Conservation (phyloP, 2,113 vertebrate genomes). For the Notarius lentiginosus region DNA sequence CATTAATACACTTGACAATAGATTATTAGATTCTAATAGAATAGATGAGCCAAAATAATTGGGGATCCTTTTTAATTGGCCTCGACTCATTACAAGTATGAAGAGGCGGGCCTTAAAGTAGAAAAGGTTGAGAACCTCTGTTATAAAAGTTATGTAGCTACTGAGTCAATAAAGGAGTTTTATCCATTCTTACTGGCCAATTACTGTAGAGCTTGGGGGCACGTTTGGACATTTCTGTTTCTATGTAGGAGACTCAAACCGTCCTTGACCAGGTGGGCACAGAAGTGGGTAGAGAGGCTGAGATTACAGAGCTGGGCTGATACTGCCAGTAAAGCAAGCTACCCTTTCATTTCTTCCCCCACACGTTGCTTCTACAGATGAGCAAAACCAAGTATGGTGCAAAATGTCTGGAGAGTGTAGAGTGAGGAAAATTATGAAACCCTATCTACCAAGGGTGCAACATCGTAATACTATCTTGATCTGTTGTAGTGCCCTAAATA, state of each 20-base stretch:
- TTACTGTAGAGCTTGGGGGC: background rate
- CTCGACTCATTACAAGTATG: too few relatives aligned
- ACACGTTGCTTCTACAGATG: constrained; percentile 18
- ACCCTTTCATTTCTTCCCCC: constrained; percentile 42
- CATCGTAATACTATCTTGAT: background rate
- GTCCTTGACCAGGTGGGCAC: background rate
- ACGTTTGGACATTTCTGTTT: background rate
- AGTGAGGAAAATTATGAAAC: constrained; percentile 27
- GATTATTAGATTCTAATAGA: too few relatives aligned
- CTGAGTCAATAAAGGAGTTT: background rate
- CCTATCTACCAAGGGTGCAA: background rate
- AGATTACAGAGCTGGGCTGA: background rate
- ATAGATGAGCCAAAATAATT: too few relatives aligned
- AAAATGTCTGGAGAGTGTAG: background rate
- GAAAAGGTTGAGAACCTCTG: too few relatives aligned
- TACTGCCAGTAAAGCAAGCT: constrained; percentile 17
- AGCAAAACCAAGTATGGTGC: constrained; percentile 11
- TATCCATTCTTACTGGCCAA: background rate
- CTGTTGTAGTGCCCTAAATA: background rate
- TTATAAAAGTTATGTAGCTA: background rate
- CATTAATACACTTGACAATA: too few relatives aligned
- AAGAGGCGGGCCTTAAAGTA: too few relatives aligned
- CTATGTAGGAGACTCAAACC: background rate
- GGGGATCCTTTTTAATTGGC: too few relatives aligned
- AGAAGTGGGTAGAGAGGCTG: background rate